These are phyloP conservation scores for Rhopalosiphum maidis DNA, from an alignment of 1,140 invertebrate species.

Conservation along the genomic window DNA sequence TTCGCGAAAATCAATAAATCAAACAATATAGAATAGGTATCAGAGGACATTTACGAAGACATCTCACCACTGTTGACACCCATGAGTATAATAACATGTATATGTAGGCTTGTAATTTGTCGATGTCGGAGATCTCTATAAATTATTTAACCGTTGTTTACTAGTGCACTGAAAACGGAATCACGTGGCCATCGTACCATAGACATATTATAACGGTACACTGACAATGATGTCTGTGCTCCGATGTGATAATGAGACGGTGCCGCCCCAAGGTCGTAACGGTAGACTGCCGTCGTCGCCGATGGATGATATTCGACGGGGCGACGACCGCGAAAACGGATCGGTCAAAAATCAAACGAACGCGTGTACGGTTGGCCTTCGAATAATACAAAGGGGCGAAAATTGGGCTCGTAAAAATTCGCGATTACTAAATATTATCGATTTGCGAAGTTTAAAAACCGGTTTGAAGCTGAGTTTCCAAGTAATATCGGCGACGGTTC, in stretches of 20 bases:
- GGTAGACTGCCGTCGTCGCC: background rate
- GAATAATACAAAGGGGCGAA: background rate
- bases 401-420: background rate
- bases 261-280: background rate
- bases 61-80: background rate
- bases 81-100: background rate
- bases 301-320: too few species aligned
- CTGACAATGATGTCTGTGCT: background rate
- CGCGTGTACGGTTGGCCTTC: background rate
- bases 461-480: background rate
- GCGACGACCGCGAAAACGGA: background rate
- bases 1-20: background rate
- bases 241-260: background rate
- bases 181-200: background rate
- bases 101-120: background rate
- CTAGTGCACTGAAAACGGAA: background rate
- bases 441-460: constrained; percentile 12
- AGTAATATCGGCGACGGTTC: background rate
- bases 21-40: background rate
- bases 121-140: background rate
- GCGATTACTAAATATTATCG: background rate
- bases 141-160: background rate
- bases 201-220: background rate
- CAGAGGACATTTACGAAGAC: background rate
- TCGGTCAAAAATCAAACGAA: background rate